Conservation (phyloP, 2,113 vertebrate species). For the Corythoichthys haematopterus region DNA sequence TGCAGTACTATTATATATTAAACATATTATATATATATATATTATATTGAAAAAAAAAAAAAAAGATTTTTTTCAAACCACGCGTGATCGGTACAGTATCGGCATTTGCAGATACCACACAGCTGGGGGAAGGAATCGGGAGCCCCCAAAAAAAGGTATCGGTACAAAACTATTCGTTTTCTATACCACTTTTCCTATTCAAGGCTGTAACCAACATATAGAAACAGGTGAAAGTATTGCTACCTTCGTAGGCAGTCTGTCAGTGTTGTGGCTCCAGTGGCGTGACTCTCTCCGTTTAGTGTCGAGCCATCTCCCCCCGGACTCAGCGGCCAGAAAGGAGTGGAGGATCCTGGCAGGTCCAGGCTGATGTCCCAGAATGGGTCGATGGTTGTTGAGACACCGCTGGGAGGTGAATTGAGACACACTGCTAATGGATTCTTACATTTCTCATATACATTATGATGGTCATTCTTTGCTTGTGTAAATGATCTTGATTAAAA, state of each 20-base stretch:
- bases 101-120: too few species aligned
- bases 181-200: not conserved
- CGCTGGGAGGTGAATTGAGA: conserved; percentile 62
- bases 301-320: conserved; percentile 86
- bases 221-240: not conserved
- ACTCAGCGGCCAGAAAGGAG: conserved; percentile 96
- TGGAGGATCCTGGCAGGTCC: conserved; percentile 95
- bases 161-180: not conserved
- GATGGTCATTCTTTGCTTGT: too few species aligned
- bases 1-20: too few species aligned
- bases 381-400: conserved; percentile 97
- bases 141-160: too few species aligned
- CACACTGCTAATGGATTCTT: not conserved
- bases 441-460: too few species aligned
- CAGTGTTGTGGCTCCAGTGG: conserved; percentile 87
- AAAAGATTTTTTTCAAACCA: too few species aligned
- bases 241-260: conserved; percentile 96
- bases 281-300: conserved; percentile 90
- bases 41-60: too few species aligned
- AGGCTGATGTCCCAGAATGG: conserved; percentile 98
- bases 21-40: too few species aligned
- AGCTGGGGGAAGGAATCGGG: too few species aligned
- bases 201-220: too few species aligned
- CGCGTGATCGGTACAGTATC: too few species aligned
- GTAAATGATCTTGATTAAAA: too few species aligned